phyloP scores from a whole-genome alignment of 35 echinoderm and acorn worm species.

The Nesometra sesokonis region DNA sequence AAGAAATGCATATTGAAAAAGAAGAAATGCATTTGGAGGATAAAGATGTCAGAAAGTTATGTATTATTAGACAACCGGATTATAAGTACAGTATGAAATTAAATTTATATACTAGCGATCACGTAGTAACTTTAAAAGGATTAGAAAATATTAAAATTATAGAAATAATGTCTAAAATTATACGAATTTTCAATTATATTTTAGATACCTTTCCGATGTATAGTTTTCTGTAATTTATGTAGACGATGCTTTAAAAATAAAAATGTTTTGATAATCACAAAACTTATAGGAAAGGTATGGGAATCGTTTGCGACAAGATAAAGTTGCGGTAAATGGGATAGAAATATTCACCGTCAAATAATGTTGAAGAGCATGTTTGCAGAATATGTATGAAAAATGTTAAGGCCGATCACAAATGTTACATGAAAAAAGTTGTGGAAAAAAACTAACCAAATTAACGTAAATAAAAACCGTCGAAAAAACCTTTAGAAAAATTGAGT shows the following conservation, averaged over 20 bases:
- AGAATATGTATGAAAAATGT: no score
- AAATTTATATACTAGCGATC: neutral
- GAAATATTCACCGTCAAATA: no score
- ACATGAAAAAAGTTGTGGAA: no score
- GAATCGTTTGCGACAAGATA: no score
- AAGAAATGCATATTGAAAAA: neutral
- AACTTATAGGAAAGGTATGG: no score
- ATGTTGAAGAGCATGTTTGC: no score
- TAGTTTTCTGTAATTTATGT: neutral
- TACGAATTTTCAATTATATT: neutral
- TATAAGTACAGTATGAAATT: neutral
- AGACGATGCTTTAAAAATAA: neutral
- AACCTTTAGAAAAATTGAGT: neutral
- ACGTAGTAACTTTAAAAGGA: neutral
- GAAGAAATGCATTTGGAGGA: neutral
- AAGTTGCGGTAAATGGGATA: no score
- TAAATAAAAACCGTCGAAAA: neutral
- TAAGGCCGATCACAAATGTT: no score
- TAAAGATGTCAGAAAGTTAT: neutral
- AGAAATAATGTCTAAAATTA: neutral
- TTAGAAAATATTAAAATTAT: neutral
- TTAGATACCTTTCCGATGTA: neutral
- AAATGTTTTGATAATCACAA: neutral
- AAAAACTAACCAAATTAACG: neutral
- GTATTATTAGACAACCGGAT: neutral